These are phyloP conservation scores for Eristalinus sepulchralis DNA, from an alignment of 2,888 invertebrate genomes.

Conservation along the genomic window DNA sequence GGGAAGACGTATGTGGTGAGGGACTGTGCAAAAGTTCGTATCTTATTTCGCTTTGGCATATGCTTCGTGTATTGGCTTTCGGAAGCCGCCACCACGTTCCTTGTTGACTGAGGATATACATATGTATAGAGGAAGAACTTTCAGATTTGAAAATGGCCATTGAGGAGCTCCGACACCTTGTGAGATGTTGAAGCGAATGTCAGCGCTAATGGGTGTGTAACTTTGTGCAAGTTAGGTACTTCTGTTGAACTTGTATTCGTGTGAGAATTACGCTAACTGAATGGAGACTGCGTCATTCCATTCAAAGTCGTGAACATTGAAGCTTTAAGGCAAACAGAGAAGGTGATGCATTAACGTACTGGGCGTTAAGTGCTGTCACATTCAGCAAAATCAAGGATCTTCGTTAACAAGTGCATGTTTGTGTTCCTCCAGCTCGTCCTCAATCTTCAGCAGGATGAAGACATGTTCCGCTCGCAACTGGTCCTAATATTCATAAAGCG, in stretches of 20 bases:
- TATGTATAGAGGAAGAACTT: constrained; percentile 43
- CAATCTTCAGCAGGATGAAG: constrained; percentile 2
- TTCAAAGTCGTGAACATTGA: neutral
- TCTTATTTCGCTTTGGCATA: constrained; percentile 52
- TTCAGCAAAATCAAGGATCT: neutral
- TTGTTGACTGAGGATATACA: constrained; percentile 19
- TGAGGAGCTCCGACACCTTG: neutral
- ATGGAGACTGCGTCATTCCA: neutral
- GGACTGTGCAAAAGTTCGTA: constrained; percentile 22
- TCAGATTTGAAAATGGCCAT: constrained; percentile 51
- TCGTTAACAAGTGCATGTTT: neutral
- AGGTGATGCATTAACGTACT: neutral
- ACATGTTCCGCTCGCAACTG: neutral
- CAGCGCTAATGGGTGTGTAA: neutral
- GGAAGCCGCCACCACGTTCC: constrained; percentile 9
- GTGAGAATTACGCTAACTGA: neutral
- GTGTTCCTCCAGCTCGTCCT: neutral
- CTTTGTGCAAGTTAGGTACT: neutral
- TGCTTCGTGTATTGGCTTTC: constrained; percentile 23
- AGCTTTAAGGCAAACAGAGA: neutral
- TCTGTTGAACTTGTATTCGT: neutral
- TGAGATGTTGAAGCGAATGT: neutral
- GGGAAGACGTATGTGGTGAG: neutral
- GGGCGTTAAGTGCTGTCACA: neutral
- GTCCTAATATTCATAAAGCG: constrained; percentile 34